These are phyloP conservation scores for Osmerus mordax DNA, from an alignment of 2,113 vertebrate genomes.

Conservation along the genomic window DNA sequence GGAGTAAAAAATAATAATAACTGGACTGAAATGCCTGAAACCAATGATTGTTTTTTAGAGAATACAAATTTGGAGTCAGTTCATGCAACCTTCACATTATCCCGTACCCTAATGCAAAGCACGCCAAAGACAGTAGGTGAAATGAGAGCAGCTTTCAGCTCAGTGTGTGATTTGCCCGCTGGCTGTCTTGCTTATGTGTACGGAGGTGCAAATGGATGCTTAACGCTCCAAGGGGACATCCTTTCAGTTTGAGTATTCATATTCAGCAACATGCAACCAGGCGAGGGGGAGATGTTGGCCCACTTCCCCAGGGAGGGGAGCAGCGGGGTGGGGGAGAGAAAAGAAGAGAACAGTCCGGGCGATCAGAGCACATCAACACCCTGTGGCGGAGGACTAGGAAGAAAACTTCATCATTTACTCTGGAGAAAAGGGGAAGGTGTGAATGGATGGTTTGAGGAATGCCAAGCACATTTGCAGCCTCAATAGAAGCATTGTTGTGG, in stretches of 20 bases:
- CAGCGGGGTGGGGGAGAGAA: neutral
- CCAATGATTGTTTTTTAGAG: too few relatives aligned
- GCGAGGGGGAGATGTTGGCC: neutral
- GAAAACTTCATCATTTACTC: constrained; percentile 13
- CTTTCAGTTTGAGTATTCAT: constrained; percentile 5
- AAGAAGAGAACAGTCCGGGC: neutral
- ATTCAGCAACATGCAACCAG: constrained; percentile 2
- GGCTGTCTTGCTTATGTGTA: neutral
- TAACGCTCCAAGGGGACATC: neutral
- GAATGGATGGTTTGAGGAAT: constrained; percentile 5
- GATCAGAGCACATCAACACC: constrained; percentile 31
- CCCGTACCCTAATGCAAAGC: neutral
- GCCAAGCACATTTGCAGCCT: neutral
- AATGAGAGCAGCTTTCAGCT: neutral
- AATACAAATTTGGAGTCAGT: too few relatives aligned
- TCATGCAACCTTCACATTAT: too few relatives aligned
- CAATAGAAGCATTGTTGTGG: neutral
- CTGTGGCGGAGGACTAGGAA: neutral
- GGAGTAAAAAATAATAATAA: constrained; percentile 28
- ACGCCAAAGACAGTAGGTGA: neutral
- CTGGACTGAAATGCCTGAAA: constrained; percentile 16
- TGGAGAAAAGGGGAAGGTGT: neutral
- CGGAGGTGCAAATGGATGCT: constrained; percentile 18
- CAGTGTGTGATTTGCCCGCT: neutral
- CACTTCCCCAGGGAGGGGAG: neutral